These are phyloP conservation scores for Antheraea mylitta DNA, from an alignment of 1,140 invertebrate species.

Conservation along the genomic window DNA sequence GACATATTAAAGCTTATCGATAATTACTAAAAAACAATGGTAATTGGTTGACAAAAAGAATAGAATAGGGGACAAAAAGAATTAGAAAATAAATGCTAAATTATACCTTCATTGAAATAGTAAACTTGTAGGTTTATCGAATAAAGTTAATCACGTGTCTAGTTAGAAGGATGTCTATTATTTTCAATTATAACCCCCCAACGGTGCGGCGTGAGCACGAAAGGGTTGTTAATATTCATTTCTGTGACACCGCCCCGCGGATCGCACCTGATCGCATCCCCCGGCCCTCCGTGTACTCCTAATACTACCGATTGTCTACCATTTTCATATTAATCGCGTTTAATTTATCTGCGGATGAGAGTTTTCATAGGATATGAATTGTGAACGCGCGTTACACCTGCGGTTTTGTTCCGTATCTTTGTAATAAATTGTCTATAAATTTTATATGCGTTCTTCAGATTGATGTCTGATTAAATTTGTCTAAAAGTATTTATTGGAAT, in stretches of 20 bases:
- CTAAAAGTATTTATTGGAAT: too few relatives aligned
- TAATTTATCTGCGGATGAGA: slow-evolving; percentile 45
- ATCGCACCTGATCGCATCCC: slow-evolving; percentile 54
- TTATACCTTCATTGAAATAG: background rate
- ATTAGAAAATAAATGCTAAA: background rate
- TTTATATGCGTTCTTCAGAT: background rate
- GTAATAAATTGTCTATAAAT: background rate
- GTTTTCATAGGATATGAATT: slow-evolving; percentile 1
- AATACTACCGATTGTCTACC: slow-evolving; percentile 48
- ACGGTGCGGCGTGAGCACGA: slow-evolving; percentile 20
- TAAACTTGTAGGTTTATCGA: slow-evolving; percentile 39
- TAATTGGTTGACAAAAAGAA: too few relatives aligned
- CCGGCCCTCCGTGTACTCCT: slow-evolving; percentile 20
- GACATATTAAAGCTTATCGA: too few relatives aligned
- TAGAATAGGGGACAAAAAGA: too few relatives aligned
- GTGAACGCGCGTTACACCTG: background rate
- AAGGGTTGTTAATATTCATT: slow-evolving; percentile 77
- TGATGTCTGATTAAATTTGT: too few relatives aligned
- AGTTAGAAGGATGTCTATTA: slow-evolving; percentile 57
- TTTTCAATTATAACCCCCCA: slow-evolving; percentile 59
- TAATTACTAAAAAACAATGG: too few relatives aligned
- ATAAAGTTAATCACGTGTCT: slow-evolving; percentile 57
- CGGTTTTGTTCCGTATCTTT: background rate
- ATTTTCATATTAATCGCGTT: slow-evolving; percentile 56
- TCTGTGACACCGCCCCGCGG: slow-evolving; percentile 43